Conservation (phyloP, 2,113 vertebrate genomes). For the Aegotheles bennettii region DNA sequence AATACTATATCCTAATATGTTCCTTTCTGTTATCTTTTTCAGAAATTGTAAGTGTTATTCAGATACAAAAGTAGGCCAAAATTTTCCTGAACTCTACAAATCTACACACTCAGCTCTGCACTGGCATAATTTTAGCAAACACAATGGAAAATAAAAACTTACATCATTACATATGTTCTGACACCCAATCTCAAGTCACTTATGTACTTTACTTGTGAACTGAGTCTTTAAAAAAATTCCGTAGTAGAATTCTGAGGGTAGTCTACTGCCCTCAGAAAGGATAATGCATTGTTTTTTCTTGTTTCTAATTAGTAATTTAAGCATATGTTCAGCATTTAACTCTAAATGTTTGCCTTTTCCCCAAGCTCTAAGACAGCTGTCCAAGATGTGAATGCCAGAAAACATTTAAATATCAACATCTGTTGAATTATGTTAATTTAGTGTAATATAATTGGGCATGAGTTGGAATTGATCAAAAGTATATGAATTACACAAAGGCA, state of each 20-base stretch:
- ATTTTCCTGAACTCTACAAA: background rate
- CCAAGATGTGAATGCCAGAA: conserved; percentile 82
- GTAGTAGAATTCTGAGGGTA: background rate
- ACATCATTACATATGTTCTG: background rate
- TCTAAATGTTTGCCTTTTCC: conserved; percentile 87
- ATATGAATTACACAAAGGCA: conserved; percentile 76
- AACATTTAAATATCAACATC: conserved; percentile 89
- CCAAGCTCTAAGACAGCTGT: conserved; percentile 85
- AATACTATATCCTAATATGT: background rate
- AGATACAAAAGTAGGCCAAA: background rate
- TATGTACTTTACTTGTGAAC: conserved; percentile 41
- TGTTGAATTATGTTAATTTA: conserved; percentile 87
- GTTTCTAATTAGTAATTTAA: conserved; percentile 87
- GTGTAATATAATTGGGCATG: conserved; percentile 83
- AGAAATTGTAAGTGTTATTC: background rate
- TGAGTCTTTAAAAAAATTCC: conserved; percentile 27
- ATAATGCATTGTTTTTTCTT: conserved; percentile 78
- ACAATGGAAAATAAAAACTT: conserved; percentile 34
- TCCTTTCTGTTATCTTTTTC: background rate
- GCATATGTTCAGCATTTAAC: conserved; percentile 88
- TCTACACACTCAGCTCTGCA: background rate
- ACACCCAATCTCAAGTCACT: background rate
- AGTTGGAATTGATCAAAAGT: conserved; percentile 80
- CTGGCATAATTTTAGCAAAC: background rate
- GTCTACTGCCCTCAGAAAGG: conserved; percentile 77